A percentile compares a stretch with the other conserved stretches of the same genome.
These are phyloP conservation scores for Apogon hyalosoma DNA, from an alignment of 2,797 vertebrate species.

Conservation along the genomic window DNA sequence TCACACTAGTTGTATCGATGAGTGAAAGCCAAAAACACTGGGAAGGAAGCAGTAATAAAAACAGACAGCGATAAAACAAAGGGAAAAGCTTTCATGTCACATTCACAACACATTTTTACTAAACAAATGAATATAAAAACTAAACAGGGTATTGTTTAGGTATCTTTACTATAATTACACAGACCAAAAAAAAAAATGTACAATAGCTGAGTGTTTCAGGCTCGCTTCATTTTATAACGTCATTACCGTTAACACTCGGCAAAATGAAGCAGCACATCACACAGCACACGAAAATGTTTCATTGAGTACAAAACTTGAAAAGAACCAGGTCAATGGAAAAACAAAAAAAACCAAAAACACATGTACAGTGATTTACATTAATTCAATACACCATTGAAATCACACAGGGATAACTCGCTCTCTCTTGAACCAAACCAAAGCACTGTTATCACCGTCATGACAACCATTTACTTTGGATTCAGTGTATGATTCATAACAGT, in stretches of 20 bases:
- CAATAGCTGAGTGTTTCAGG: constrained; percentile 76
- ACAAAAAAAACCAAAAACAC: constrained; percentile 69
- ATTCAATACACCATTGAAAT: constrained; percentile 59
- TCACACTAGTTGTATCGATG: background rate
- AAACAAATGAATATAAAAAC: background rate
- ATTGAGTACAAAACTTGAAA: constrained; percentile 79
- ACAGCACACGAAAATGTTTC: constrained; percentile 67
- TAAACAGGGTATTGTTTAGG: constrained; percentile 61
- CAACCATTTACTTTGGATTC: constrained; percentile 14
- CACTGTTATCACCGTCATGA: constrained; percentile 22
- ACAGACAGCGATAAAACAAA: background rate
- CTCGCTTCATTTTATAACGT: constrained; percentile 60
- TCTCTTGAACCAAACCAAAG: constrained; percentile 32
- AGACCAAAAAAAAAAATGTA: constrained; percentile 79
- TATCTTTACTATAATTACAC: constrained; percentile 86
- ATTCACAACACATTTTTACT: too few relatives aligned
- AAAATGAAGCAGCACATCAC: constrained; percentile 69
- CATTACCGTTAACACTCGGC: constrained; percentile 65
- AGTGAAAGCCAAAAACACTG: background rate
- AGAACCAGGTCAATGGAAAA: constrained; percentile 69
- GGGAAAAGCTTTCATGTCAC: background rate
- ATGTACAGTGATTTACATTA: constrained; percentile 84
- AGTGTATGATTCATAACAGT: constrained; percentile 39
- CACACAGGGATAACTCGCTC: constrained; percentile 49
- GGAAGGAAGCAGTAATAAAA: background rate